Conservation (phyloP, 2,888 invertebrate species). For the Xestia ashworthii region DNA sequence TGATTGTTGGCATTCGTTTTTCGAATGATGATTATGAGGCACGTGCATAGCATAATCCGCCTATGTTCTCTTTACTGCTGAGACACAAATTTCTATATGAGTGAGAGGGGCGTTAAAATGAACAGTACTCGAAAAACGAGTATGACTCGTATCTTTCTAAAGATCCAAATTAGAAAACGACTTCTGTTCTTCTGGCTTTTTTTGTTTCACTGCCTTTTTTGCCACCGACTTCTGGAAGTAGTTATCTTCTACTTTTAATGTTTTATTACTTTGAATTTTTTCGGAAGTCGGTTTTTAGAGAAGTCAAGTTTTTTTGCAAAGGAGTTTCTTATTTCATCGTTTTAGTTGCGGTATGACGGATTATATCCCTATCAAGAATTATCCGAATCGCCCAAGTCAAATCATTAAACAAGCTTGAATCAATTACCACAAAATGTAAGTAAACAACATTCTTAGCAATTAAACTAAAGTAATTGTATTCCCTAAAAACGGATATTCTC, state of each 20-base stretch:
- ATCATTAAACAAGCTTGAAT: not conserved
- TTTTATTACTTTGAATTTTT: no score
- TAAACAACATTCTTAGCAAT: conserved; percentile 24
- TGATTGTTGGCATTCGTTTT: conserved; percentile 28
- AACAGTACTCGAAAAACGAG: not conserved
- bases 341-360: no score
- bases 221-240: no score
- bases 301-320: no score
- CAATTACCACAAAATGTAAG: conserved; percentile 10
- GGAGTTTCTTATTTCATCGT: no score
- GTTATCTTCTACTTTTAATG: no score
- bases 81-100: not conserved
- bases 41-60: conserved; percentile 1
- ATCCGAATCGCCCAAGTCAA: no score
- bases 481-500: conserved; percentile 26
- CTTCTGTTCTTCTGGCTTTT: not conserved
- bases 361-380: no score
- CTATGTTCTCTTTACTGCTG: not conserved
- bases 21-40: not conserved
- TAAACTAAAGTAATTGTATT: conserved; percentile 26
- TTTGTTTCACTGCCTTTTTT: no score
- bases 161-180: not conserved
- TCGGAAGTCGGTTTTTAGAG: no score
- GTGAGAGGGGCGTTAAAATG: not conserved
- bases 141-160: not conserved